Base-by-base conservation (phyloP, 2,888 invertebrate species). In the Machimus rusticus region DNA sequence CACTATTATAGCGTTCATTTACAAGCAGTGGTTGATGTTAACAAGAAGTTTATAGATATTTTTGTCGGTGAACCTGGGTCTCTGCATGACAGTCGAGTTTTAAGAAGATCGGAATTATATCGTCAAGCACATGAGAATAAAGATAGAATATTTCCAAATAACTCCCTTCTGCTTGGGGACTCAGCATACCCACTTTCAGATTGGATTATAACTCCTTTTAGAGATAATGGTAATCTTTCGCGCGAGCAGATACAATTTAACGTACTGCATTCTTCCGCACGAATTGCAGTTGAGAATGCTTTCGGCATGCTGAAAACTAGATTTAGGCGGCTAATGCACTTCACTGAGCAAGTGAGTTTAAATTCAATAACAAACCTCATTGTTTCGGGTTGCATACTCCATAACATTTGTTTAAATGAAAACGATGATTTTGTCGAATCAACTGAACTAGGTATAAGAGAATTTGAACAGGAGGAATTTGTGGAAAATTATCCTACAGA, bases 41-140 rank as follows among this genome's bases (percentile, higher is more conserved):
- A 79, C 9, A 46, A 46, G 19, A 79, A 79, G 46, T 43, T 79
- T 28, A 43, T 79, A 31, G 46, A 79, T 79, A 23, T 43, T 28
- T 28, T 28, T 28, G 28, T 28, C 28, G 28, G 28, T 28, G 28
- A 28, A 28, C 28, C 28, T 28, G 78, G 87, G 12, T 87, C 66
- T 57, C 23, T 85, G 3, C 85, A 87, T 39, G 78, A 87, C 31
- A 77, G 85, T 77, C 57, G 87, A 14, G 78, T 87, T 55, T 66
- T 87, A 5, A 55, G 86, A n/a, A 77, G 74, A 85, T 87, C 85
- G 1, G 16, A 77, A 5, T 66, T 87, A 66, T 86, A 16, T 43
- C 43, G 55, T 23, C 57, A 28, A 86, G 86, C 86, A 66, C 31
- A 39, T 34, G 6, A 23, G 34, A 78, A 79, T 39, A 55, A 34